A percentile compares a stretch with the other conserved stretches of the same genome.
These are phyloP conservation scores for Apistogramma diplotaenia DNA, from an alignment of 2,113 vertebrate species.

Conservation along the genomic window DNA sequence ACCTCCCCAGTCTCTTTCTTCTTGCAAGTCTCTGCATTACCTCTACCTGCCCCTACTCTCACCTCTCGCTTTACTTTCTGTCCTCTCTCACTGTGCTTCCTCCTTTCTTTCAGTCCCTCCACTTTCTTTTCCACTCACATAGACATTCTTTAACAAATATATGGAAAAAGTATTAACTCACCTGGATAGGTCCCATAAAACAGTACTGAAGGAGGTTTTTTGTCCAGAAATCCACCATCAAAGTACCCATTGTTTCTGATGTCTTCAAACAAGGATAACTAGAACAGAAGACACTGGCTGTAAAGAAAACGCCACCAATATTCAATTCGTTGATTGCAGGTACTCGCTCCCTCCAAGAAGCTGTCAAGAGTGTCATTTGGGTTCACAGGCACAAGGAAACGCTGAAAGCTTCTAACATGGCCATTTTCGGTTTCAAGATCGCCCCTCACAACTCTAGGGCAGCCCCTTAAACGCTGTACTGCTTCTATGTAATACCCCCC, in stretches of 20 bases:
- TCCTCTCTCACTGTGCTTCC: too few relatives aligned
- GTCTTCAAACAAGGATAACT: background rate
- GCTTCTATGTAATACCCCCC: background rate
- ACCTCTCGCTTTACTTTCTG: too few relatives aligned
- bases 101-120: too few relatives aligned
- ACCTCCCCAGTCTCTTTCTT: too few relatives aligned
- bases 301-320: conserved; percentile 43
- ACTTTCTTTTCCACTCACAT: too few relatives aligned
- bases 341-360: conserved; percentile 14
- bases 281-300: conserved; percentile 10
- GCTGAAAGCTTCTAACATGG: background rate
- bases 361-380: background rate
- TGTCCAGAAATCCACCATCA: background rate
- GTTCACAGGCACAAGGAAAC: background rate
- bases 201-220: background rate
- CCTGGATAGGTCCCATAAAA: background rate
- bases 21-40: background rate
- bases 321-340: conserved; percentile 31
- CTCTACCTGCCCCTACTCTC: too few relatives aligned
- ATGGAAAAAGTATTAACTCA: background rate
- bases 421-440: background rate
- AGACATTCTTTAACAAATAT: too few relatives aligned
- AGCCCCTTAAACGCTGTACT: background rate
- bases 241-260: background rate
- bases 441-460: background rate